Evolutionary conservation across 2,888 invertebrate species (phyloP), one percentile per base, ranked within the genome.

Genomic region (Latrodectus hesperus): DNA sequence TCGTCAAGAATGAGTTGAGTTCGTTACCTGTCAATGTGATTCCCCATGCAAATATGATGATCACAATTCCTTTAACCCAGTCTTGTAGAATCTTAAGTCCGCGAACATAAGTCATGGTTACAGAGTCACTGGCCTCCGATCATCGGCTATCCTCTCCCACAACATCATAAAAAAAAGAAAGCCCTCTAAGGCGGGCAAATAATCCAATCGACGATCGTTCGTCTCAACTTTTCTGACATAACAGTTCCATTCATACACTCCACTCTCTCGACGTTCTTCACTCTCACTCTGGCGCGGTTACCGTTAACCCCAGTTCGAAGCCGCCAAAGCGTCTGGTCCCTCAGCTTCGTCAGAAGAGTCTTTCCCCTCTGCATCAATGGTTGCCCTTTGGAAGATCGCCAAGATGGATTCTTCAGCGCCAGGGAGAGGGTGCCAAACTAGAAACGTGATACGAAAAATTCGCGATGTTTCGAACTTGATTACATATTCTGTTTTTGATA

Each of bases 1-100:
- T 14, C n/a, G n/a, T 60, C 12, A 60, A 60, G 60, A 10, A 60
- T 60, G 60, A 60, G 12, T 60, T 16, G n/a, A 60, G 60, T 73
- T 5, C n/a, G 70, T 60, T 84, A 84, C 84, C 84, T 84, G 84
- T 84, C 73, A 84, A 67, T 53, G 67, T 64, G 72, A 72, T 60
- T 72, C 72, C 72, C 84, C 84, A 77, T 84, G 72, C 84, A 67
- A 71, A 77, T 14, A 77, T 38, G 67, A 78, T 26, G 77, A 84
- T 17, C 77, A 84, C 76, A 77, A 84, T 84, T 76, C 84, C 65
- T 75, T 65, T 68, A 64, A 84, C 16, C 65, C 84, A 78, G 72
- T 68, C 53, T 67, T 52, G 55, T 1, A 14, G 17, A 64, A 71
- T 53, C 72, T 77, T 53, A 0, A 84, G 65, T 77, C 65, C 49